Percentiles rank a stretch among this genome's conserved stretches.
These are phyloP conservation scores for Penaeus indicus DNA, from an alignment of 1,140 invertebrate species.

Conservation along the genomic window DNA sequence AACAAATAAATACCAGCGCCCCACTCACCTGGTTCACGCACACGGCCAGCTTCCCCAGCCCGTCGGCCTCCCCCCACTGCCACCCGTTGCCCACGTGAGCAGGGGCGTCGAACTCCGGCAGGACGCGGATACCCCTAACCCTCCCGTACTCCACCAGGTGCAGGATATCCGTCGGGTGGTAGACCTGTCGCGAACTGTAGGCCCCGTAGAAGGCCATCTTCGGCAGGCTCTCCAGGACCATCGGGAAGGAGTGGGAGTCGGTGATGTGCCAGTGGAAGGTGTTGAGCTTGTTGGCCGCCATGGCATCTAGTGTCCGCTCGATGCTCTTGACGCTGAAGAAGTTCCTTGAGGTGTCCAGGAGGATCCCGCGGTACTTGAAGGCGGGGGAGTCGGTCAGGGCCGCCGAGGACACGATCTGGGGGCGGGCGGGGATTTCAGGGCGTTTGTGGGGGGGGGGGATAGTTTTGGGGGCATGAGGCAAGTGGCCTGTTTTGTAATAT, in stretches of 20 bases:
- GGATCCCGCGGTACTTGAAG: conserved; percentile 63
- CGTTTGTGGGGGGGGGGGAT: too few species aligned
- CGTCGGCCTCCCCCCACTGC: conserved; percentile 79
- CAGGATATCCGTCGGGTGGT: conserved; percentile 79
- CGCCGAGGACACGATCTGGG: conserved; percentile 40
- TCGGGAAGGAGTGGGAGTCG: conserved; percentile 87
- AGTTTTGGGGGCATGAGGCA: too few species aligned
- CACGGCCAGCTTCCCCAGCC: conserved; percentile 72
- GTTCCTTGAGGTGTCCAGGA: conserved; percentile 67
- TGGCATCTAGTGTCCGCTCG: conserved; percentile 82
- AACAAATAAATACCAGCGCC: conserved; percentile 1
- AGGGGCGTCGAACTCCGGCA: conserved; percentile 89
- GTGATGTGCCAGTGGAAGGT: conserved; percentile 92
- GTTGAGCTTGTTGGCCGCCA: conserved; percentile 86
- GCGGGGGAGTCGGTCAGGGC: conserved; percentile 50
- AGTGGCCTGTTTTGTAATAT: too few species aligned
- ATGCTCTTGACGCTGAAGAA: conserved; percentile 79
- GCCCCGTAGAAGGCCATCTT: conserved; percentile 80
- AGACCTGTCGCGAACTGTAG: conserved; percentile 75
- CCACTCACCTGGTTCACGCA: conserved; percentile 72
- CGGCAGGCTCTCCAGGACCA: conserved; percentile 79
- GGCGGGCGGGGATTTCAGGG: not conserved
- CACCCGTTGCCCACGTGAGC: conserved; percentile 90
- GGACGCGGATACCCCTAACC: conserved; percentile 81
- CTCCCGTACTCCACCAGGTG: conserved; percentile 80